Percentiles rank a stretch among this genome's conserved stretches.
These are phyloP conservation scores for Glossophaga mutica DNA, from an alignment of 2,797 vertebrate species.

Conservation along the genomic window DNA sequence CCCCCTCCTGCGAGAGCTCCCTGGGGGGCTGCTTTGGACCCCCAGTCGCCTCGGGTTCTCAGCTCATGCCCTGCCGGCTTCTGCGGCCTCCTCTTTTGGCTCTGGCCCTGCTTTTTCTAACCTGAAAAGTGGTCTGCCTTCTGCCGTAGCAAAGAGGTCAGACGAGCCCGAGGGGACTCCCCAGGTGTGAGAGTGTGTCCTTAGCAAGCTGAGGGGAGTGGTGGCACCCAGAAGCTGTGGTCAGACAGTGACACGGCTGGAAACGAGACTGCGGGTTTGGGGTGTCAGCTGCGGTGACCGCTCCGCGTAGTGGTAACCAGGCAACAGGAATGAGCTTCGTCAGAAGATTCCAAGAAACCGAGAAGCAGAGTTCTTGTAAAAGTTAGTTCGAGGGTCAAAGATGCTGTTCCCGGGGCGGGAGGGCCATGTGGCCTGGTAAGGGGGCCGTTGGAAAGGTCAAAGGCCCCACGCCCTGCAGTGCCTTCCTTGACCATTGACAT, in stretches of 20 bases:
- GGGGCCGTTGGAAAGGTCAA: not conserved
- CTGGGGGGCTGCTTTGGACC: not conserved
- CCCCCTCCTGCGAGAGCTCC: no score
- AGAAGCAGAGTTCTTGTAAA: not conserved
- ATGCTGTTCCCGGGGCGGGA: not conserved
- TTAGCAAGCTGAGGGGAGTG: not conserved
- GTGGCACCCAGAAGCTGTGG: not conserved
- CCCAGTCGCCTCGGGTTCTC: not conserved
- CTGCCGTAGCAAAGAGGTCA: not conserved
- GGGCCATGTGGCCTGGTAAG: not conserved
- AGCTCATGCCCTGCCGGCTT: not conserved
- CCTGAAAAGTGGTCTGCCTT: not conserved
- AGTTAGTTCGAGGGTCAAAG: not conserved
- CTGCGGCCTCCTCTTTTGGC: not conserved
- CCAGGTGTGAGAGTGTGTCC: not conserved
- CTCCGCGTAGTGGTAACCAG: fast-evolving
- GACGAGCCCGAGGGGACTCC: no score
- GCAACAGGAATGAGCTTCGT: fast-evolving
- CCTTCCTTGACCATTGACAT: not conserved
- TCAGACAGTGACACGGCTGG: not conserved
- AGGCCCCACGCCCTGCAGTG: fast-evolving
- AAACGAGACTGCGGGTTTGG: not conserved
- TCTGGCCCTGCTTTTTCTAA: not conserved
- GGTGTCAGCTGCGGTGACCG: not conserved
- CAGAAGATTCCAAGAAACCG: not conserved